A percentile compares a stretch with the other conserved stretches of the same genome.
phyloP scores from a whole-genome alignment of 2,888 invertebrate genomes.

The Meteorus colon region DNA sequence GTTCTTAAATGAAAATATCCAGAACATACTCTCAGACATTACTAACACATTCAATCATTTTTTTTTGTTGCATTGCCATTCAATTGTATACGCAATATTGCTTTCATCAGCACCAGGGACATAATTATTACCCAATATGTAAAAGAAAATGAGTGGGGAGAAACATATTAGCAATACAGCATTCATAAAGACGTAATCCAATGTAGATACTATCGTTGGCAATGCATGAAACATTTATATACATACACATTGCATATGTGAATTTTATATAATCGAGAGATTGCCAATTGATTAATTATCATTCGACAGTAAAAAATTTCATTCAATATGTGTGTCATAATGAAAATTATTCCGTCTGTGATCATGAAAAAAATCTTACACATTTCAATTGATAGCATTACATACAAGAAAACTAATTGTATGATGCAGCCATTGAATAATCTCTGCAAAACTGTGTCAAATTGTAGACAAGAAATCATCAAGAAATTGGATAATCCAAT shows the following conservation, averaged over 20 bases:
- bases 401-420: background rate
- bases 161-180: background rate
- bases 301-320: background rate
- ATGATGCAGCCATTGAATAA: background rate
- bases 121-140: conserved; percentile 16
- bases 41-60: background rate
- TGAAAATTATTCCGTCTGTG: background rate
- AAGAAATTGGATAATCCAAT: background rate
- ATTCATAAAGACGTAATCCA: background rate
- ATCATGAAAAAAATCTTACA: background rate
- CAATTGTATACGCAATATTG: conserved; percentile 4
- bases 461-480: background rate
- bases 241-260: background rate
- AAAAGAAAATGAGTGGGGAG: conserved; percentile 12
- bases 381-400: background rate
- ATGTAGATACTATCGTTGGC: background rate
- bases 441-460: background rate
- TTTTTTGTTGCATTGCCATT: background rate
- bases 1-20: background rate
- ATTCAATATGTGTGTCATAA: background rate
- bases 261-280: background rate
- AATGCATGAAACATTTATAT: background rate
- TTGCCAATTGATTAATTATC: background rate
- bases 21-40: background rate
- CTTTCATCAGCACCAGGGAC: conserved; percentile 15